These are phyloP conservation scores for Oegoconia quadripuncta DNA, from an alignment of 2,888 invertebrate genomes.

Conservation along the genomic window DNA sequence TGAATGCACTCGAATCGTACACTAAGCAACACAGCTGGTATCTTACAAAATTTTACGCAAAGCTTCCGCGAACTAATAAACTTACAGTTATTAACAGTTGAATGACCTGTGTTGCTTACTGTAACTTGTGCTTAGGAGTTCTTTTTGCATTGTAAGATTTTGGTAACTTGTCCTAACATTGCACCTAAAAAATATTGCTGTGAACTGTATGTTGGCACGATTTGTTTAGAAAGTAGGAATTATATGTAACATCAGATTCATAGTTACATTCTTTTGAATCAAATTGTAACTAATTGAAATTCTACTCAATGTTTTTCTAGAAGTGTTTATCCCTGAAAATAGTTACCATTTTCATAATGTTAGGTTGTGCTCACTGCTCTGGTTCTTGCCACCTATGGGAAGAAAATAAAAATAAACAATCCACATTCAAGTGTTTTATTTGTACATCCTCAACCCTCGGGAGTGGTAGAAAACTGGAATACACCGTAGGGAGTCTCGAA, in stretches of 20 bases:
- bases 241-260: conserved; percentile 6
- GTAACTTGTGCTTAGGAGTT: conserved; percentile 2
- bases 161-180: conserved; percentile 8
- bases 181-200: conserved; percentile 1
- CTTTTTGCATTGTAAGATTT: conserved; percentile 10
- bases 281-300: conserved; percentile 2
- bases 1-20: not conserved
- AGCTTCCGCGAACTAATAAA: too few relatives aligned
- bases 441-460: too few relatives aligned
- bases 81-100: not conserved
- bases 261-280: conserved; percentile 1
- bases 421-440: conserved; percentile 42
- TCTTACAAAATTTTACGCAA: too few relatives aligned
- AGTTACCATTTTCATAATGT: conserved; percentile 75
- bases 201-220: conserved; percentile 9
- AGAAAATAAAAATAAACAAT: conserved; percentile 71
- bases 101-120: conserved; percentile 2
- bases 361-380: conserved; percentile 74
- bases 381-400: conserved; percentile 72
- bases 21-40: not conserved
- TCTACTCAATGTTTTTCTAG: conserved; percentile 31
- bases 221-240: conserved; percentile 4
- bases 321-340: conserved; percentile 73
- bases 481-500: too few relatives aligned
- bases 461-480: not conserved